Percentiles rank a stretch among this genome's conserved stretches.
Evolutionary conservation across 2,797 vertebrate species (phyloP).

Genomic region (Capromys pilorides): DNA sequence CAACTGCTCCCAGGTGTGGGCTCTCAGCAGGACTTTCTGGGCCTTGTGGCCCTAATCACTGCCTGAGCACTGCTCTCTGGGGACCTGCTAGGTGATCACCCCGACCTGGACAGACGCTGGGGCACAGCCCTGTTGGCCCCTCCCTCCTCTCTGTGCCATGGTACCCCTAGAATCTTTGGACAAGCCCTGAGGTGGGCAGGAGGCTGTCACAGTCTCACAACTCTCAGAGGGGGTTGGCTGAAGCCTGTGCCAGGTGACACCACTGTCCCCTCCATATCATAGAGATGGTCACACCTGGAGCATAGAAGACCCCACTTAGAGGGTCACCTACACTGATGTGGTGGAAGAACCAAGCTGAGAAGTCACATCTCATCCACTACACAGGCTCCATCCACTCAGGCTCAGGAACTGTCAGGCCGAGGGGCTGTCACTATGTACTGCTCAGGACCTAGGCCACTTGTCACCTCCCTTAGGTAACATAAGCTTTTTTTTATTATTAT

Average conservation of each 20-base stretch:
- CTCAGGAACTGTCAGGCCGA: neutral
- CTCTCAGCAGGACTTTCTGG: neutral
- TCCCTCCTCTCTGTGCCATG: neutral
- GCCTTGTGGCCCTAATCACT: accelerated
- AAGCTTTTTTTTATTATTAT: neutral
- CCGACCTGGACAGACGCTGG: neutral
- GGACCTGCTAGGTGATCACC: neutral
- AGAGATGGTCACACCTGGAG: neutral
- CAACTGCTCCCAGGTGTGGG: neutral
- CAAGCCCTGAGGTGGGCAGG: too few species aligned
- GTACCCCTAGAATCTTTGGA: too few species aligned
- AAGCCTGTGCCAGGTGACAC: neutral
- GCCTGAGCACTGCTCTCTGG: neutral
- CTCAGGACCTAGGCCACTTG: neutral
- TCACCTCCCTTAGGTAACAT: neutral
- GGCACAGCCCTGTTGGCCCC: neutral
- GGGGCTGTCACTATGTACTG: neutral
- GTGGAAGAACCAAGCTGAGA: neutral
- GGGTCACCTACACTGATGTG: neutral
- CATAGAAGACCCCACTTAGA: neutral
- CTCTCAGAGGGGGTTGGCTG: neutral
- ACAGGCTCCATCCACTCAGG: neutral
- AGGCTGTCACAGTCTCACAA: neutral
- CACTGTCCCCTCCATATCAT: neutral
- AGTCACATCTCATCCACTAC: neutral